Evolutionary conservation across 2,113 vertebrate genomes (phyloP), one percentile per base, ranked within the genome.

Genomic region (Salminus brasiliensis): DNA sequence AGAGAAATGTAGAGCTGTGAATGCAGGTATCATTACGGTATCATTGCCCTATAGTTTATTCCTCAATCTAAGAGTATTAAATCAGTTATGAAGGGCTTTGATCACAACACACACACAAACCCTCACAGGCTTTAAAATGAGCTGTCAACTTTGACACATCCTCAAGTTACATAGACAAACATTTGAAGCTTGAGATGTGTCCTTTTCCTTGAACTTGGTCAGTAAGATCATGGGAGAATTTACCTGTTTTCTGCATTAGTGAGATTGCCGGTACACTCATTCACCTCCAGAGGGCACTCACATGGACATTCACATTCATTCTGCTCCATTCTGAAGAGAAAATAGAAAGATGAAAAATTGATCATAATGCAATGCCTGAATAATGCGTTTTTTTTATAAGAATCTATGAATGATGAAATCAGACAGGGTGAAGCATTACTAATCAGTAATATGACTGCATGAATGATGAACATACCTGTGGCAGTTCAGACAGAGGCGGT

Each of bases 261-360:
- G 86, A 99, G 96, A 88, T 97, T 99, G 84, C 98, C 98, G 0
- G 97, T 99, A 36, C 98, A 99, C 76, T 99, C 97, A 0, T 99
- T 98, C 72, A 99, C 97, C 94, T 99, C 98, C 81, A 99, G 95
- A 67, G 98, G 97, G 90, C 98, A 99, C 90, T 99, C 98, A 82
- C 98, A 99, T 0, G 98, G 98, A 85, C 98, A 99, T 84, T 99
- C 97, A 0, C 98, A 99, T 75, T 99, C 98, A 15, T 99, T 99
- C 89, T 99, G 98, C 55, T 99, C 98, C 97, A 99, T 99, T 85
- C 98, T 99, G 83, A 73, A 76, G 15, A 78, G 68, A n/a, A 87
- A 34, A 75, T 0, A 18, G 25, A 7, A 11, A 12, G 32, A 16
- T 11, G 3, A 23, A 9, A 5, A 3, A 15, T 49, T 21, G 0